A percentile compares a stretch with the other conserved stretches of the same genome.
These are phyloP conservation scores for Fragum fragum DNA, from an alignment of 2,888 invertebrate species.

Conservation along the genomic window DNA sequence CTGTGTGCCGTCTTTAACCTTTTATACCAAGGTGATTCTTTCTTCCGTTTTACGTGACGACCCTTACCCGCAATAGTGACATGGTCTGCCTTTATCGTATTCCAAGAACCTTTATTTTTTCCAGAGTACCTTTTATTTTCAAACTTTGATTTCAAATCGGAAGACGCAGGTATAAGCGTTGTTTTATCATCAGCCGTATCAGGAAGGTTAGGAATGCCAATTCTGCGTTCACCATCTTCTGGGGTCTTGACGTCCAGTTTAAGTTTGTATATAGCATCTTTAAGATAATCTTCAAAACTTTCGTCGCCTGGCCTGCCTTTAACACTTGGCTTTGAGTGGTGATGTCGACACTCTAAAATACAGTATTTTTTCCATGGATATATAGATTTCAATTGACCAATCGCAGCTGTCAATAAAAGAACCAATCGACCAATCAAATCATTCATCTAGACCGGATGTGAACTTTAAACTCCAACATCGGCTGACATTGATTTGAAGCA, in stretches of 20 bases:
- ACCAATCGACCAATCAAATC: too few species aligned
- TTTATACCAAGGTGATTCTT: neutral
- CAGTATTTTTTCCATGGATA: too few species aligned
- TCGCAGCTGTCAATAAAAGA: too few species aligned
- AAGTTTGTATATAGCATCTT: neutral
- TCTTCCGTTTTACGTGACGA: neutral
- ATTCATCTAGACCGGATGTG: too few species aligned
- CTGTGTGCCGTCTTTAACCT: neutral
- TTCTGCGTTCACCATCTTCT: neutral
- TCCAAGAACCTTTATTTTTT: neutral
- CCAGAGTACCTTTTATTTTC: neutral
- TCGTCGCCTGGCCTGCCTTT: neutral
- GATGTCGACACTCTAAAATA: neutral
- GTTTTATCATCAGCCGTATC: neutral
- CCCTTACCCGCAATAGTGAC: neutral
- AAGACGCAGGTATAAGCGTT: neutral
- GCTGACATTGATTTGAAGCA: too few species aligned
- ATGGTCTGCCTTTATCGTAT: neutral
- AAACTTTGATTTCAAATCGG: neutral
- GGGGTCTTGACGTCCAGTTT: neutral
- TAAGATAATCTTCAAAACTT: slow-evolving; percentile 11
- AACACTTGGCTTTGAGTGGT: neutral
- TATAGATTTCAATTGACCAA: too few species aligned
- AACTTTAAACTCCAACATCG: too few species aligned
- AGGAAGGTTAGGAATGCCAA: neutral